Base-by-base conservation (phyloP, 2,888 invertebrate genomes). In the Oscheius sp. region DNA sequence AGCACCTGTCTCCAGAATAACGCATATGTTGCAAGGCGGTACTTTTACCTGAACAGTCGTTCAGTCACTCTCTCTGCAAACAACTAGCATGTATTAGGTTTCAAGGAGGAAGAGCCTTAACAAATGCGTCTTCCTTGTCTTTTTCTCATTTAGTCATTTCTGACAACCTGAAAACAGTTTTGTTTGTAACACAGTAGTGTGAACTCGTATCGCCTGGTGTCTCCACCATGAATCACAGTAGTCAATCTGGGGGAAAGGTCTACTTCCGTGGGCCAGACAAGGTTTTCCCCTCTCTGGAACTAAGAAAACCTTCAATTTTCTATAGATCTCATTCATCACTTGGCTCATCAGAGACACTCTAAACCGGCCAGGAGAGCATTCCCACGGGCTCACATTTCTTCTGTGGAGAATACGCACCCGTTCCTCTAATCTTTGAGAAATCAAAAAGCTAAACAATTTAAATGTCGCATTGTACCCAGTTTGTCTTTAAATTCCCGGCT, bases 351-450 rank as follows among this genome's bases (percentile, higher is more conserved):
- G 21, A 53, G 11, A 11, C 57, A 2, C 33, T 21, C 10, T 33
- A 29, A 57, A 57, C 33, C 33, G 57, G 57, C 57, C 33, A 63
- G 63, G 50, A 63, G 63, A n/a, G 29, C 29, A 42, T 10, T 68
- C 68, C 55, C 68, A 68, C 68, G 68, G 55, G 68, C 42, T 68
- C 68, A 68, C 68, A 35, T 68, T 68, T 68, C 68, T 35, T 68
- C 42, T 42, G 42, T 42, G 42, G 42, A 42, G 42, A 3, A 42
- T 42, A 42, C 42, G 42, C 42, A 42, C 42, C 42, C 42, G 7
- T 42, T 42, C 42, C 42, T 42, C 42, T 42, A 7, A 42, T 42
- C 42, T 42, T 42, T 42, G 7, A 42, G 7, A 42, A 42, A 42
- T 21, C 21, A 7, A 42, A 42, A 42, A 42, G 7, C 4, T 42